A percentile compares a stretch with the other conserved stretches of the same genome.
phyloP scores from a whole-genome alignment of 2,888 invertebrate genomes.

The Phyllotreta striolata region DNA sequence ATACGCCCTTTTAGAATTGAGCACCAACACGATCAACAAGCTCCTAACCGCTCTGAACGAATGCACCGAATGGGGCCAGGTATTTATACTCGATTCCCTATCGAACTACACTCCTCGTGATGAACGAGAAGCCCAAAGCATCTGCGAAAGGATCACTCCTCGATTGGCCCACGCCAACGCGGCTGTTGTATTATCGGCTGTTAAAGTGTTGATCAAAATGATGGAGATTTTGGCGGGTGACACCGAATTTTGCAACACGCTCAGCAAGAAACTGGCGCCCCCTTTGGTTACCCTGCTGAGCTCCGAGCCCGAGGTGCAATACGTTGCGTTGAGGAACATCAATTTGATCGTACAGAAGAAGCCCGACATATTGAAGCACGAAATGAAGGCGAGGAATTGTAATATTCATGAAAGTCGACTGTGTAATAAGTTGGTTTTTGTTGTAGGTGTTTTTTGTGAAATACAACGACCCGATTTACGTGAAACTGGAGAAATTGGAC shows the following conservation, averaged over 20 bases:
- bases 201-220: constrained; percentile 97
- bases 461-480: constrained; percentile 99
- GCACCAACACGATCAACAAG: constrained; percentile 97
- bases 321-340: constrained; percentile 97
- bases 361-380: constrained; percentile 97
- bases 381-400: constrained; percentile 89
- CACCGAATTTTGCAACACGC: constrained; percentile 90
- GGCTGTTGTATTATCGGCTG: constrained; percentile 97
- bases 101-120: constrained; percentile 97
- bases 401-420: not conserved
- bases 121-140: constrained; percentile 97
- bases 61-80: constrained; percentile 99
- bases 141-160: constrained; percentile 97
- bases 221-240: constrained; percentile 93
- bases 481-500: constrained; percentile 97
- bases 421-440: not conserved
- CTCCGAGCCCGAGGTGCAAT: constrained; percentile 99
- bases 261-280: constrained; percentile 98
- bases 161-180: constrained; percentile 98
- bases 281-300: constrained; percentile 96
- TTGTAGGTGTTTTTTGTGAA: constrained; percentile 93
- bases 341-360: constrained; percentile 99
- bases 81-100: constrained; percentile 96
- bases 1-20: constrained; percentile 76
- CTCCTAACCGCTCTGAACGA: constrained; percentile 97